Evolutionary conservation across 2,797 vertebrate genomes (phyloP), one percentile per base, ranked within the genome.

Genomic region (Etheostoma perlongum): DNA sequence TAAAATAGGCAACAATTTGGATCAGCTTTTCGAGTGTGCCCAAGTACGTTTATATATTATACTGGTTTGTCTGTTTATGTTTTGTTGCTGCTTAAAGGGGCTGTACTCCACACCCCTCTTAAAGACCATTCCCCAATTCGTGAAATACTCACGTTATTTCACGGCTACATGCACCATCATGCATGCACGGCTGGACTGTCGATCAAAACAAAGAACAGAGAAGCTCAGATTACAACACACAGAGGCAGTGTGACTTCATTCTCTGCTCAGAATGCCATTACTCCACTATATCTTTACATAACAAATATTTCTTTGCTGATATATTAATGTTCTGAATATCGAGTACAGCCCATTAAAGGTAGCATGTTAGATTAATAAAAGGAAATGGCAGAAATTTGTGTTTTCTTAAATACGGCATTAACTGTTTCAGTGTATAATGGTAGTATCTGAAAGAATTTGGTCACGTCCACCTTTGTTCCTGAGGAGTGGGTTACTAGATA

Each of bases 401-500:
- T 8, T 44, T 67, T 63, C 52, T 67, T 11, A 33, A 52, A 74
- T 67, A 72, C 49, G 78, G 67, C 78, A 66, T 83, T 86, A 67
- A 67, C 83, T 74, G 12, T 78, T 84, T 87, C 68, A 82, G 76
- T 85, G 75, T 85, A 73, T 84, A 68, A 59, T 78, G 78, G 84
- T 78, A 68, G 78, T 85, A 79, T 91, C 83, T 85, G 84, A 91
- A 84, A 90, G 52, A 89, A 90, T 95, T 95, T 95, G 94, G 94
- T 96, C 93, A 94, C 90, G 79, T 95, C 94, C 91, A 94, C 91
- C 89, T 92, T 94, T 92, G 89, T 96, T 95, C 95, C 95, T 96
- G 95, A 96, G 95, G 92, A 95, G 87, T 92, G 93, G 92, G 87
- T 94, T 88, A 89, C 92, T 93, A 90, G 87, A 92, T 81, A 87